Conservation (phyloP, 2,113 vertebrate genomes). For the Misgurnus mizolepis region DNA sequence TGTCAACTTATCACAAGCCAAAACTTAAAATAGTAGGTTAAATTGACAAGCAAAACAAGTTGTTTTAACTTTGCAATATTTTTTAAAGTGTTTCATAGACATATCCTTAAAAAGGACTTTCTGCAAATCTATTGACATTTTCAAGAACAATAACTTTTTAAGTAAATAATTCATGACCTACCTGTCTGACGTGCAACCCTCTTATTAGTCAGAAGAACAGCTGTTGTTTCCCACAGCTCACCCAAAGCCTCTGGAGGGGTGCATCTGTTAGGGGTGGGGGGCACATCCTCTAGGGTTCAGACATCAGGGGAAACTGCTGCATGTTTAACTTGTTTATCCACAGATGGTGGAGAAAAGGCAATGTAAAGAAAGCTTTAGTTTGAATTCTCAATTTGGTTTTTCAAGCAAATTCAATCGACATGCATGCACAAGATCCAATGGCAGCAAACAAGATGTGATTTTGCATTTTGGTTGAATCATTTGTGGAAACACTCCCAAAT, state of each 20-base stretch:
- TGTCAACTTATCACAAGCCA: too few relatives aligned
- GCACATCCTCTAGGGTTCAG: slow-evolving; percentile 63
- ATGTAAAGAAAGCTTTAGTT: slow-evolving; percentile 50
- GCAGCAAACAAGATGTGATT: neutral
- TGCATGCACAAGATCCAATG: neutral
- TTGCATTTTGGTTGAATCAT: neutral
- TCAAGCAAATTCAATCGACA: slow-evolving; percentile 17
- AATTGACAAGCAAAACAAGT: too few relatives aligned
- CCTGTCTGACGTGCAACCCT: slow-evolving; percentile 68
- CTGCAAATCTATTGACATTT: slow-evolving; percentile 27
- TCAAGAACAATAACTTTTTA: slow-evolving; percentile 56
- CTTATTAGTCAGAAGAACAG: slow-evolving; percentile 76
- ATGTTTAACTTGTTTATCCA: slow-evolving; percentile 76
- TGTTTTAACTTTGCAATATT: too few relatives aligned
- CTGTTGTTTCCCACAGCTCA: slow-evolving; percentile 70
- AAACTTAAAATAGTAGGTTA: too few relatives aligned
- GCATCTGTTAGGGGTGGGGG: slow-evolving; percentile 73
- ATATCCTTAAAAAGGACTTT: neutral
- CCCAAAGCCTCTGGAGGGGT: slow-evolving; percentile 73
- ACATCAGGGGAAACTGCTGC: slow-evolving; percentile 76
- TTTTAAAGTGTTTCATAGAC: neutral
- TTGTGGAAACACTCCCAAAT: neutral
- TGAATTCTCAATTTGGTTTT: slow-evolving; percentile 40
- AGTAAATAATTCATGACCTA: slow-evolving; percentile 79
- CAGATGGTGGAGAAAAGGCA: slow-evolving; percentile 73